These are phyloP conservation scores for Neofelis nebulosa DNA, from an alignment of 2,113 vertebrate species.

Conservation along the genomic window DNA sequence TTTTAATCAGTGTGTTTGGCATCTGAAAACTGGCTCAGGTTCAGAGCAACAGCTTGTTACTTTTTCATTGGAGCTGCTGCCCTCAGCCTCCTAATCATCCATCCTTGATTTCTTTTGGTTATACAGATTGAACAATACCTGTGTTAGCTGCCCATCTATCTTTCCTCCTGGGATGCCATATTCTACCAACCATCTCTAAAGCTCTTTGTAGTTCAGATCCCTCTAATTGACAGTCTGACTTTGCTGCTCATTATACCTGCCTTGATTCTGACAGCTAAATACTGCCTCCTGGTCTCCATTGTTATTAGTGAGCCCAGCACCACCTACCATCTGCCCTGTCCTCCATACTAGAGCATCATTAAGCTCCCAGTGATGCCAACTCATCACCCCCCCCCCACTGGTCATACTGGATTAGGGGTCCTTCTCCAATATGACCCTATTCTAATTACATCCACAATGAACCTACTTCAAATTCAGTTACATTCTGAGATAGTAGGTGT, in stretches of 20 bases:
- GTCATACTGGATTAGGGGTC: not conserved
- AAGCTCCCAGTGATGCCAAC: not conserved
- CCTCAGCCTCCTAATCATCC: not conserved
- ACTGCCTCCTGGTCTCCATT: not conserved
- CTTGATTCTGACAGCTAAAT: not conserved
- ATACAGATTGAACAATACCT: not conserved
- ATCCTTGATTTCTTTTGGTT: not conserved
- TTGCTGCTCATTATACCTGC: not conserved
- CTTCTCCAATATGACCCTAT: not conserved
- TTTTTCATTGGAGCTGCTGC: not conserved
- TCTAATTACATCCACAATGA: not conserved
- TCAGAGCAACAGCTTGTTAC: not conserved
- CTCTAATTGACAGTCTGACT: not conserved
- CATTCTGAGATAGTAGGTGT: not conserved
- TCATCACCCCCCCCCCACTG: not conserved
- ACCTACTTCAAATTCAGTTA: not conserved
- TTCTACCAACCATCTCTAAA: not conserved
- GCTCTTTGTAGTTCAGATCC: not conserved
- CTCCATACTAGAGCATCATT: not conserved
- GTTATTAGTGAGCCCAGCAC: not conserved
- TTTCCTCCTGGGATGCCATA: not conserved
- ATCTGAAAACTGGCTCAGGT: not conserved
- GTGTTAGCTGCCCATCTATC: not conserved
- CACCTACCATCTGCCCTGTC: not conserved
- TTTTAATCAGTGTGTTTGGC: not conserved